Conservation (phyloP, 2,888 invertebrate genomes). For the Scaptomyza tumidula region DNA sequence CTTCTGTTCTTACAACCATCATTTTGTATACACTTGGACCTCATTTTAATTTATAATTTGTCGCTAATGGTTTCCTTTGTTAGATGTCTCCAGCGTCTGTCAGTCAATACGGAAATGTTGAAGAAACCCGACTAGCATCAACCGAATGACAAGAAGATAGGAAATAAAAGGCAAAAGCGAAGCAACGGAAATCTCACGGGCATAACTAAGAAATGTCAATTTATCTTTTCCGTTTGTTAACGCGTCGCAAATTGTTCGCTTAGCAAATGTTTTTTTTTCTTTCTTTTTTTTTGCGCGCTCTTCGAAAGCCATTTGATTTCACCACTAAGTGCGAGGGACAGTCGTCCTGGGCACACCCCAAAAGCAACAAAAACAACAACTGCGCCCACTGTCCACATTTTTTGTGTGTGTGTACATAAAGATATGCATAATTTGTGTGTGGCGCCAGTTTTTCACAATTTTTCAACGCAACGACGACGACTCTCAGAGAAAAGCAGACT, state of each 20-base stretch:
- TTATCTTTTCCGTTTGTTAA: constrained; percentile 75
- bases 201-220: constrained; percentile 64
- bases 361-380: constrained; percentile 12
- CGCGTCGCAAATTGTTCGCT: constrained; percentile 65
- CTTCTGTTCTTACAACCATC: not conserved
- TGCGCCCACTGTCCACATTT: constrained; percentile 53
- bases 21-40: not conserved
- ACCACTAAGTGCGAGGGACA: constrained; percentile 25
- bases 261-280: constrained; percentile 20
- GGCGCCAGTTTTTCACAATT: constrained; percentile 47
- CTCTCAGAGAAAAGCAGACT: constrained; percentile 9
- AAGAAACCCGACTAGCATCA: constrained; percentile 27
- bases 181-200: constrained; percentile 50
- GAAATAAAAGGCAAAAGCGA: constrained; percentile 45
- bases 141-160: constrained; percentile 27
- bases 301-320: constrained; percentile 59
- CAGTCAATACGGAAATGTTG: constrained; percentile 33
- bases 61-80: constrained; percentile 32
- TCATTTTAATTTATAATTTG: constrained; percentile 12
- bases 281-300: constrained; percentile 31
- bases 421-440: constrained; percentile 63
- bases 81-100: constrained; percentile 24
- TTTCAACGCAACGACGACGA: constrained; percentile 3
- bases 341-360: constrained; percentile 1
- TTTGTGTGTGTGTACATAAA: constrained; percentile 42